Base-by-base conservation (phyloP, 2,888 invertebrate genomes). In the Cephus spinipes region DNA sequence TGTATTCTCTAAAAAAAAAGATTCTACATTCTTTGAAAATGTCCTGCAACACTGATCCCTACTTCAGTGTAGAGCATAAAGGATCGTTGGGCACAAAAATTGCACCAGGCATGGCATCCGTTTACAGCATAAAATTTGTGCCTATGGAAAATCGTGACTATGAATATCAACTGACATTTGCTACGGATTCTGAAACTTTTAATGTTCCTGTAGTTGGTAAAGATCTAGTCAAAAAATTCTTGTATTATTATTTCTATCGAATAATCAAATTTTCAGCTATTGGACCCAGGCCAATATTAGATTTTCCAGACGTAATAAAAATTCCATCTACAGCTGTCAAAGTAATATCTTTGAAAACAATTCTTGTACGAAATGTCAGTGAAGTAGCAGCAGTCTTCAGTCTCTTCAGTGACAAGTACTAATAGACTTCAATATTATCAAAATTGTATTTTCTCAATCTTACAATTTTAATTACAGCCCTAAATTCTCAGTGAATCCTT, bases 81-180 rank as follows among this genome's bases (percentile, higher is more conserved):
- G 91, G 92, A 74, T 90, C 90, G 35, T 90, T 89, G 12, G 88
- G 92, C 68, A 92, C 92, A 0, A 94, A 95, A 86, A 90, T 96
- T 33, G 96, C 95, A 9, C 95, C 96, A 30, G 96, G 96, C 71
- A 94, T 96, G 83, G 93, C 94, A 32, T 92, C 94, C 68, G 91
- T 92, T 3, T 94, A 95, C 83, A 92, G 92, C 11, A 90, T 96
- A 11, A 94, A 93, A 73, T 96, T 96, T 89, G 91, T 88, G 73
- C 95, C 96, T 0, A 92, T 93, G 12, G 93, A 93, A 77, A 89
- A 90, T 69, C 92, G 92, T 82, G 95, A 95, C 87, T 94, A 94
- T 81, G 90, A 90, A 33, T 93, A 94, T 82, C 89, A 90, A 85
- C 91, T 94, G 1, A 92, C 90, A 4, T 93, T 95, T 87, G 85